Percentiles rank a stretch among this genome's conserved stretches.
Evolutionary conservation across 2,113 vertebrate genomes (phyloP).

Genomic region (Laterallus jamaicensis): DNA sequence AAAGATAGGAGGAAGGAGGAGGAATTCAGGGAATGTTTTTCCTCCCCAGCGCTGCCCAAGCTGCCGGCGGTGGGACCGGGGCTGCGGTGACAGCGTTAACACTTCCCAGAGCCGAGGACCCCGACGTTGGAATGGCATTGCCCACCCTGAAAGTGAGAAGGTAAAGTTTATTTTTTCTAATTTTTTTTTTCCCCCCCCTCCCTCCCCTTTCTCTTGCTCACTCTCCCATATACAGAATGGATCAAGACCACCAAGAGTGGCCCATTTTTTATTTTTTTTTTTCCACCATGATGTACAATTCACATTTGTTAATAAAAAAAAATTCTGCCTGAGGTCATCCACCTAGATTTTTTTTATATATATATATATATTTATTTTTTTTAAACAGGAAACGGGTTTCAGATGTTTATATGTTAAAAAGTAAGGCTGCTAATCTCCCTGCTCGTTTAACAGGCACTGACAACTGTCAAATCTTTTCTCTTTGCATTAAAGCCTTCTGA

Average conservation of each 20-base stretch:
- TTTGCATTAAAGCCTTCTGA: conserved; percentile 1
- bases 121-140: conserved; percentile 86
- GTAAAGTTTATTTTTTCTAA: conserved; percentile 97
- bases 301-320: conserved; percentile 77
- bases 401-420: conserved; percentile 80
- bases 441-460: conserved; percentile 57
- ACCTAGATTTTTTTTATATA: conserved; percentile 45
- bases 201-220: conserved; percentile 72
- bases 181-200: conserved; percentile 40
- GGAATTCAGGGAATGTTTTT: conserved; percentile 83
- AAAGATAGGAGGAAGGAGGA: conserved; percentile 54
- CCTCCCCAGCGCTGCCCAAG: conserved; percentile 56
- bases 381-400: conserved; percentile 80
- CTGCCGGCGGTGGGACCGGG: conserved; percentile 55
- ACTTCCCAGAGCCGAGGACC: conserved; percentile 91
- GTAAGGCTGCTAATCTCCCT: conserved; percentile 73
- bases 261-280: conserved; percentile 1
- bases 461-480: conserved; percentile 13
- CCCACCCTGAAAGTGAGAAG: conserved; percentile 93
- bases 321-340: conserved; percentile 74
- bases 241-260: conserved; percentile 89
- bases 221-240: conserved; percentile 76
- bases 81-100: conserved; percentile 89
- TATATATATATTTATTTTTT: neutral
- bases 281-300: conserved; percentile 76